Conservation (phyloP, 2,888 invertebrate species). For the Diplolepis rosae region DNA sequence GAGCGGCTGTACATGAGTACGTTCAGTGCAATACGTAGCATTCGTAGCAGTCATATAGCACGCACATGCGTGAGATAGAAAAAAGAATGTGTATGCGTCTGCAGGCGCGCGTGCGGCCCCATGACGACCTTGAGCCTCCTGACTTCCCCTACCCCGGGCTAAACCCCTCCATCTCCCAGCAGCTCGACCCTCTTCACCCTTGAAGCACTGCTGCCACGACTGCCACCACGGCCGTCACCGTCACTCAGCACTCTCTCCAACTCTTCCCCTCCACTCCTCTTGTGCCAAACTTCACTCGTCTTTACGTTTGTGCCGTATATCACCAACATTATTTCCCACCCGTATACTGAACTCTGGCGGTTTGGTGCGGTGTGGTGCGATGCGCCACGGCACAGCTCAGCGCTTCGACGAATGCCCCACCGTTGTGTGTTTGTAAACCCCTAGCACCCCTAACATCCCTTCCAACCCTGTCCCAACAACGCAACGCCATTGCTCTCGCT, state of each 20-base stretch:
- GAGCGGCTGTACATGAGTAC: background rate
- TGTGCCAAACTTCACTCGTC: background rate
- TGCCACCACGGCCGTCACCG: background rate
- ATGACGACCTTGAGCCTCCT: conserved; percentile 69
- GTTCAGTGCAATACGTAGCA: conserved; percentile 6
- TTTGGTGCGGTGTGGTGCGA: too few relatives aligned
- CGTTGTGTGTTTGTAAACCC: background rate
- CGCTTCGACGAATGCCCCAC: background rate
- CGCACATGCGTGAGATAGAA: conserved; percentile 37
- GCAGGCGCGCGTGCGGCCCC: conserved; percentile 70
- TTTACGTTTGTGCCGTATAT: background rate
- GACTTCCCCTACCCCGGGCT: conserved; percentile 39
- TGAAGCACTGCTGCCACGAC: background rate
- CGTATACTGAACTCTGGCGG: background rate
- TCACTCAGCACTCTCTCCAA: background rate
- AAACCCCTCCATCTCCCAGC: conserved; percentile 35
- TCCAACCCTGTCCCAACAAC: conserved; percentile 5
- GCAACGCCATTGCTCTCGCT: conserved; percentile 31
- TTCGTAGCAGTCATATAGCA: too few relatives aligned
- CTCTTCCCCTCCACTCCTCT: background rate
- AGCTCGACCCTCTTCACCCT: conserved; percentile 24
- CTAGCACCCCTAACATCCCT: conserved; percentile 1
- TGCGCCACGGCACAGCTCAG: too few relatives aligned
- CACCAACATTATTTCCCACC: conserved; percentile 17
- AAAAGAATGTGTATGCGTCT: conserved; percentile 55